Percentiles rank a stretch among this genome's conserved stretches.
Conservation (phyloP, 2,797 vertebrate genomes). For the Xenops minutus region DNA sequence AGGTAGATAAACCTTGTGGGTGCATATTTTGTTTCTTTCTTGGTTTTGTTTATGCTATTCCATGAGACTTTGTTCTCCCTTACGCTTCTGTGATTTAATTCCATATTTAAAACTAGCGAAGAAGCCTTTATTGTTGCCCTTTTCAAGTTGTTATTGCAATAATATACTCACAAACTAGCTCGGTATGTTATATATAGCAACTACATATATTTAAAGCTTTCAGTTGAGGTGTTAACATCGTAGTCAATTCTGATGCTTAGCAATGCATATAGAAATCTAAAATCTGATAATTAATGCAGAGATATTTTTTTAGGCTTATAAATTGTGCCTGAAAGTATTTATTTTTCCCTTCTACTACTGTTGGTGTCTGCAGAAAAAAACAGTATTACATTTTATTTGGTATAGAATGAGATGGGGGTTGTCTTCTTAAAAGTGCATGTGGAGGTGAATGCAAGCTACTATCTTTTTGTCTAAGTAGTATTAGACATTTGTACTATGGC, state of each 20-base stretch:
- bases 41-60: background rate
- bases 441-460: background rate
- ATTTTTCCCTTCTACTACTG: background rate
- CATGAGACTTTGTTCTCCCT: background rate
- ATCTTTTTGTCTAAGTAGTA: background rate
- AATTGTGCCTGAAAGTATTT: background rate
- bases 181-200: background rate
- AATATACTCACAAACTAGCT: background rate
- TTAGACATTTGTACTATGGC: background rate
- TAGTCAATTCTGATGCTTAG: background rate
- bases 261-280: background rate
- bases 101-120: background rate
- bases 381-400: background rate
- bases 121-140: background rate
- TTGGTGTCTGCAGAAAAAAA: background rate
- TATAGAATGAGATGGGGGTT: background rate
- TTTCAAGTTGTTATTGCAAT: background rate
- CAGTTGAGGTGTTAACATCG: background rate
- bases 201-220: background rate
- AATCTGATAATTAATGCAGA: background rate
- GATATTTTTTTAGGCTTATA: background rate
- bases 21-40: background rate
- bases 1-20: conserved; percentile 76
- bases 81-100: background rate
- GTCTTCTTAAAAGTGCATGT: fast-evolving